Evolutionary conservation across 2,113 vertebrate species (phyloP).

Genomic region (Brachyhypopomus occidentalis): DNA sequence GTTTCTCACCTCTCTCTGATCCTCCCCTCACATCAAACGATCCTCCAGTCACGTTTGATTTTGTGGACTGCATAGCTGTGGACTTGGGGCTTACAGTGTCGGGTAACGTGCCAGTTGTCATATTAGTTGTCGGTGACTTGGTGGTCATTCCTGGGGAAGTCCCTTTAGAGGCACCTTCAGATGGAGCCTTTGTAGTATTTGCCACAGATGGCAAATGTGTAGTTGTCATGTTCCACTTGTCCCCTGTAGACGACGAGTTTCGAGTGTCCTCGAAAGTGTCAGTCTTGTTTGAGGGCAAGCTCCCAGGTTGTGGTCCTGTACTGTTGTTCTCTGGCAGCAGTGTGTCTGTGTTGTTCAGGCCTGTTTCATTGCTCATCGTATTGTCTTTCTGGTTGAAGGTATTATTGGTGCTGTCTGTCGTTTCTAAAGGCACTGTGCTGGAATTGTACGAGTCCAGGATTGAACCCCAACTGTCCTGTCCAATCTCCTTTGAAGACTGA

Average conservation of each 20-base stretch:
- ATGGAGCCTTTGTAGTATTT: neutral
- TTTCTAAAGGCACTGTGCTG: neutral
- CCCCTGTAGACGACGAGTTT: neutral
- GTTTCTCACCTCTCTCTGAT: conserved; percentile 17
- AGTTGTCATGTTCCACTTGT: neutral
- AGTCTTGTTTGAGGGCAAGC: neutral
- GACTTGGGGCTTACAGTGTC: neutral
- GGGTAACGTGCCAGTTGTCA: neutral
- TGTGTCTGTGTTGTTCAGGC: conserved; percentile 2
- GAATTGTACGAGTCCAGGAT: neutral
- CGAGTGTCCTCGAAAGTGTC: neutral
- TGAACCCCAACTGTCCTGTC: neutral
- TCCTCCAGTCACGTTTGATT: neutral
- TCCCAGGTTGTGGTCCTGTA: conserved; percentile 6
- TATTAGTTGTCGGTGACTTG: neutral
- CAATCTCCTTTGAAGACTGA: neutral
- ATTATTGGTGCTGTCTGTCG: conserved; percentile 1
- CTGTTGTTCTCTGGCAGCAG: neutral
- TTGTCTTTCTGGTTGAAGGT: neutral
- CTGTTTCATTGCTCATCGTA: neutral
- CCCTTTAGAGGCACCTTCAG: neutral
- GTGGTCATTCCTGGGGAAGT: neutral
- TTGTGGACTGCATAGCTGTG: neutral
- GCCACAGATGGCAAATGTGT: neutral
- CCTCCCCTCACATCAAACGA: neutral